phyloP scores from a whole-genome alignment of 2,113 vertebrate species.

The Eurypyga helias region DNA sequence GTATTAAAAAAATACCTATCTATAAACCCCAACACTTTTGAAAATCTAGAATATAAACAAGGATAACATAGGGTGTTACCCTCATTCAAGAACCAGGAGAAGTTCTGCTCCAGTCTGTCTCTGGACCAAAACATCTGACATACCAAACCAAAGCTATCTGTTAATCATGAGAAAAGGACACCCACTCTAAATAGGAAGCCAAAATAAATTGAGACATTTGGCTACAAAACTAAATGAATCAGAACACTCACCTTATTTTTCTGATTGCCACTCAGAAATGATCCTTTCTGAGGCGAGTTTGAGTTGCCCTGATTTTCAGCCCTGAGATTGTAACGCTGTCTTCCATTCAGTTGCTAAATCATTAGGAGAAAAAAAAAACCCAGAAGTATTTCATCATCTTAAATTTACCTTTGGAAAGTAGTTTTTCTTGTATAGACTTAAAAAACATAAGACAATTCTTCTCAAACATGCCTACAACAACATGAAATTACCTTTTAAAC shows the following conservation, averaged over 20 bases:
- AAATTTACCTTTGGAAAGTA: not conserved
- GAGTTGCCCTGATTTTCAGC: constrained; percentile 79
- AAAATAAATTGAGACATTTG: not conserved
- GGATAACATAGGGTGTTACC: not conserved
- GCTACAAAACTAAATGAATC: not conserved
- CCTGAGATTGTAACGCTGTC: constrained; percentile 75
- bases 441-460: not conserved
- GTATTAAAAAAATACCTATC: not conserved
- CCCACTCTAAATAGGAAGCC: not conserved
- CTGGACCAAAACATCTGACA: not conserved
- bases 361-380: not conserved
- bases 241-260: constrained; percentile 72
- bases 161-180: not conserved
- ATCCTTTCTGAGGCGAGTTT: constrained; percentile 77
- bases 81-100: not conserved
- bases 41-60: not conserved
- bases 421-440: not conserved
- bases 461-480: not conserved
- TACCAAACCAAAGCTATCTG: not conserved
- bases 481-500: not conserved
- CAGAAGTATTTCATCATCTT: not conserved
- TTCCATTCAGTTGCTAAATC: constrained; percentile 80
- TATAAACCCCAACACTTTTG: not conserved
- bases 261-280: constrained; percentile 68
- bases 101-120: not conserved